Base-by-base conservation (phyloP, 2,113 vertebrate species). In the Cynocephalus volans region DNA sequence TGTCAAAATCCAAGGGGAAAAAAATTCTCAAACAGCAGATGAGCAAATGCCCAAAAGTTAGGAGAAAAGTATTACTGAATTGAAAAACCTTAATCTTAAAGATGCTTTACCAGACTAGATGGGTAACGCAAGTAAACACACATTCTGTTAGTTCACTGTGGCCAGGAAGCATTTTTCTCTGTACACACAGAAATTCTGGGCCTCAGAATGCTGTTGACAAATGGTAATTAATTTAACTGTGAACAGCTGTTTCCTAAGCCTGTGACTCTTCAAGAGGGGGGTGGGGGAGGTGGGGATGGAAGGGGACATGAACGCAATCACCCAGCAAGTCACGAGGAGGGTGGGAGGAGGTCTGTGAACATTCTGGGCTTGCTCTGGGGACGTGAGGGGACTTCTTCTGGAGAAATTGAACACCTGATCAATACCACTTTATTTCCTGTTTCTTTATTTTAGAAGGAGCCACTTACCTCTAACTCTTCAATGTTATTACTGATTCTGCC, bases 161-260 rank as follows among this genome's bases (percentile, higher is more conserved):
- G 50, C 77, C 62, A 33, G 56, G 54, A 92, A 95, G n/a, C 17
- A 0, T 60, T 70, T 54, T 83, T 48, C 50, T 73, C 62, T 13
- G 3, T 24, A 31, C 73, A 26, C 45, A 36, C 23, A 72, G 54
- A 94, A 52, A 62, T 88, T 84, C 70, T 12, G 76, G 60, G 86
- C 82, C 86, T 93, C 85, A 45, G 24, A 41, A 76, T n/a, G 56
- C 86, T 86, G 58, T 80, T 93, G 80, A 52, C 60, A 95, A 86
- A 95, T 45, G 92, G 60, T 90, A 73, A 93, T 96, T 85, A 93
- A 93, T 95, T 76, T 94, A 84, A 92, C 58, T 72, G 92, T 82
- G 80, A 97, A 70, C 95, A 96, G 94, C 96, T 98, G 81, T 52
- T 96, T 92, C 91, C 95, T 70, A 84, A 95, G 73, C 23, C 50